These are phyloP conservation scores for Illadopsis cleaveri DNA, from an alignment of 2,113 vertebrate genomes.

Conservation along the genomic window DNA sequence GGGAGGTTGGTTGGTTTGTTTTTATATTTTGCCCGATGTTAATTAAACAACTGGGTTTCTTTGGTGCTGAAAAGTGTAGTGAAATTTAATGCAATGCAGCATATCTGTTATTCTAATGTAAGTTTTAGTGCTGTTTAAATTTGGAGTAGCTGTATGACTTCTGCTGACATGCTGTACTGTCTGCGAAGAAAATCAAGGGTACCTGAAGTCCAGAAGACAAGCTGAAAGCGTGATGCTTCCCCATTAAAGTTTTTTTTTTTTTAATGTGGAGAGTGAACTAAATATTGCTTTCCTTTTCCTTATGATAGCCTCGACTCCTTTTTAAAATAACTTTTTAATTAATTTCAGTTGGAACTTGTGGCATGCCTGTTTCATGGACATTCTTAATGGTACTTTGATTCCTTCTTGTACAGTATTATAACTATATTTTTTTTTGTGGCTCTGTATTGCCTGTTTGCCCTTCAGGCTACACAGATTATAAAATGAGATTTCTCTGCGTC, in stretches of 20 bases:
- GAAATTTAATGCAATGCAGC: not conserved
- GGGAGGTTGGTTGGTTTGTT: not conserved
- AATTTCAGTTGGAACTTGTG: not conserved
- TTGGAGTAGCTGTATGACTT: not conserved
- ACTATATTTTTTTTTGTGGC: not conserved
- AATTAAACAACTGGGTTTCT: not conserved
- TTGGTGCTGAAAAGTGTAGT: not conserved
- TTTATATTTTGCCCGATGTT: not conserved
- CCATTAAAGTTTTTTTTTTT: too few species aligned
- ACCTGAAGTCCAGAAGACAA: not conserved
- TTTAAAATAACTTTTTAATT: not conserved
- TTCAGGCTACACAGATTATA: slow-evolving; percentile 44
- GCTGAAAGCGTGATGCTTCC: not conserved
- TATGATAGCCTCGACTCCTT: not conserved
- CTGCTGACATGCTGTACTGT: not conserved
- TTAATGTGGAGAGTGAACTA: not conserved
- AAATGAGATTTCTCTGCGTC: slow-evolving; percentile 52
- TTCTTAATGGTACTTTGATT: slow-evolving; percentile 36
- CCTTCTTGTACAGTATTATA: not conserved
- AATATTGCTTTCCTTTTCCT: not conserved
- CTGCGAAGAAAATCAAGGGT: not conserved
- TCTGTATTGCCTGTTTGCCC: slow-evolving; percentile 26
- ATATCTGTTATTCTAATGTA: not conserved
- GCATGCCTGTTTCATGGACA: not conserved
- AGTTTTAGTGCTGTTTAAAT: not conserved